These are phyloP conservation scores for Sinella curviseta DNA, from an alignment of 1,140 invertebrate species.

Conservation along the genomic window DNA sequence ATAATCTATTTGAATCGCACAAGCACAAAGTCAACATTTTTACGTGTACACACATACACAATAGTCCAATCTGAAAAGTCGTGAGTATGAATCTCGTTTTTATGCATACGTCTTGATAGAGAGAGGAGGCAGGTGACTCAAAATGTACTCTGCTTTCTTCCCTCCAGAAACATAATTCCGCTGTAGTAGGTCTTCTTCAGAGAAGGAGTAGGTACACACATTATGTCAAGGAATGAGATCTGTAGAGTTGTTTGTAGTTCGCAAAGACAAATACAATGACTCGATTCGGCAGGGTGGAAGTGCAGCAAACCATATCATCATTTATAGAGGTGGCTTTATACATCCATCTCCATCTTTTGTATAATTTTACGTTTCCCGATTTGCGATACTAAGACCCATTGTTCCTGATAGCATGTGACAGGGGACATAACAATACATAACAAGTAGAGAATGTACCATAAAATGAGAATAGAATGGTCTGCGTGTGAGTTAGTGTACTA, in stretches of 20 bases:
- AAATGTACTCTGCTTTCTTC: too few relatives aligned
- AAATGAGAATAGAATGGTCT: background rate
- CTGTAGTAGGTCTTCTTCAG: background rate
- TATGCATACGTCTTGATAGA: too few relatives aligned
- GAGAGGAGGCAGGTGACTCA: background rate
- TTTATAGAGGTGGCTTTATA: too few relatives aligned
- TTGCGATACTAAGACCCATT: too few relatives aligned
- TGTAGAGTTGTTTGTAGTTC: background rate
- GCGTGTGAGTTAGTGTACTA: background rate
- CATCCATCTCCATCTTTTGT: too few relatives aligned
- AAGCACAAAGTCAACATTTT: too few relatives aligned
- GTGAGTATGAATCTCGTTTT: too few relatives aligned
- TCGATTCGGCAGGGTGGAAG: background rate
- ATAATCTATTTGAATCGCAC: background rate
- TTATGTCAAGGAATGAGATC: too few relatives aligned
- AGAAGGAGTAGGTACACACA: too few relatives aligned
- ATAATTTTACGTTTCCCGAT: too few relatives aligned
- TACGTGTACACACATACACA: too few relatives aligned
- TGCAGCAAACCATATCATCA: background rate
- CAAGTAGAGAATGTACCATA: background rate
- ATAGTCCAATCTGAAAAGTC: too few relatives aligned
- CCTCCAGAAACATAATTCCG: background rate
- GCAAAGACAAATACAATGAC: background rate
- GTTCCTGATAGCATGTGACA: background rate
- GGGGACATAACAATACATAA: background rate